Conservation (phyloP, 2,113 vertebrate species). For the Sceloporus undulatus region DNA sequence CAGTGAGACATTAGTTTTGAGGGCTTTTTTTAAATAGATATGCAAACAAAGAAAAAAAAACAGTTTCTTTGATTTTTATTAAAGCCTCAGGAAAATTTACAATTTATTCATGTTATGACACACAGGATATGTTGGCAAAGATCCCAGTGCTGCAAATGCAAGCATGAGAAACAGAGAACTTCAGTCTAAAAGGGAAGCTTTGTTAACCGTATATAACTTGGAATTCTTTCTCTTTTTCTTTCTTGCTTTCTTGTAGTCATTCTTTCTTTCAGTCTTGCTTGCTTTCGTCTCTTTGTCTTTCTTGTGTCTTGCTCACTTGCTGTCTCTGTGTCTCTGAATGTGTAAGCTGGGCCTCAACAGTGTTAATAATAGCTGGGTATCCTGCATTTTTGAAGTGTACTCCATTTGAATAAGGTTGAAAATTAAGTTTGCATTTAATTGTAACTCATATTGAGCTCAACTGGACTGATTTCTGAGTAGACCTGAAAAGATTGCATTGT, state of each 20-base stretch:
- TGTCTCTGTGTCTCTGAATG: too few species aligned
- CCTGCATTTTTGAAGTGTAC: slow-evolving; percentile 45
- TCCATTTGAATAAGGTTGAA: slow-evolving; percentile 36
- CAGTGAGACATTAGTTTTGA: slow-evolving; percentile 37
- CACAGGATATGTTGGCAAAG: slow-evolving; percentile 40
- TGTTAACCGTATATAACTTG: slow-evolving; percentile 3
- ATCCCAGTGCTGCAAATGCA: slow-evolving; percentile 43
- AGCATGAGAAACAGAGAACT: slow-evolving; percentile 23
- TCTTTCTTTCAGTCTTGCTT: slow-evolving; percentile 47
- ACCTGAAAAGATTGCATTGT: background rate
- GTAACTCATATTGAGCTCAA: background rate
- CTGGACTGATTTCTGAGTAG: background rate
- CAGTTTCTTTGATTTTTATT: slow-evolving; percentile 57
- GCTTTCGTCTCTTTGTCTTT: background rate
- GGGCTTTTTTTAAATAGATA: slow-evolving; percentile 26
- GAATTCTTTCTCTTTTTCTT: slow-evolving; percentile 16
- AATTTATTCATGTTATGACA: slow-evolving; percentile 42
- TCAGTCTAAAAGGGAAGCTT: slow-evolving; percentile 25
- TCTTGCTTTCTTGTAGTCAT: slow-evolving; percentile 18
- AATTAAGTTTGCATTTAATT: background rate
- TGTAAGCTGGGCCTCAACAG: too few species aligned
- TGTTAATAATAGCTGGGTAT: too few species aligned
- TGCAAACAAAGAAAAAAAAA: slow-evolving; percentile 36
- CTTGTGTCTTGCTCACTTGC: background rate
- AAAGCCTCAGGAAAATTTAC: slow-evolving; percentile 52